phyloP scores from a whole-genome alignment of 1,140 invertebrate species.

The Littorina saxatilis region DNA sequence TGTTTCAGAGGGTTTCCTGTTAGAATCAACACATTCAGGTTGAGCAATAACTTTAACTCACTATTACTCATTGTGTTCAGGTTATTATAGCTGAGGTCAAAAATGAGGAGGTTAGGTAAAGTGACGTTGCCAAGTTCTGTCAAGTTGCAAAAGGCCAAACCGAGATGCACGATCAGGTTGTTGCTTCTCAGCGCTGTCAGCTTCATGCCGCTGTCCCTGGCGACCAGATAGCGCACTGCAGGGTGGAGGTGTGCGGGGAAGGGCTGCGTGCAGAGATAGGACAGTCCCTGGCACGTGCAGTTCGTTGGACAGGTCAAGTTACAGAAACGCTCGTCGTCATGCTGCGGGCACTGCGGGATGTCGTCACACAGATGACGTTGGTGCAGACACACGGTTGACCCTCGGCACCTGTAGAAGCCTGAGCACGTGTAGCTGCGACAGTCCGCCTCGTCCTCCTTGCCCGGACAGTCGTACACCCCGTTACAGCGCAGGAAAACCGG shows the following conservation, averaged over 20 bases:
- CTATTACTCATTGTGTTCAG: not conserved
- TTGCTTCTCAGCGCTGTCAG: not conserved
- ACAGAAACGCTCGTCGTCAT: constrained; percentile 33
- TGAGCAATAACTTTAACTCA: not conserved
- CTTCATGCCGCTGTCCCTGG: no score
- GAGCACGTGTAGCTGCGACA: no score
- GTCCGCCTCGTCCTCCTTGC: no score
- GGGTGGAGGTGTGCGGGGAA: no score
- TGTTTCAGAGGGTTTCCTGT: not conserved
- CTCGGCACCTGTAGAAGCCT: no score
- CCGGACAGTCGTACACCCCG: no score
- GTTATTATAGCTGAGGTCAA: not conserved
- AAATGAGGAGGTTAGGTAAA: not conserved
- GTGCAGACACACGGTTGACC: no score
- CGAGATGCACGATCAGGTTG: constrained; percentile 7
- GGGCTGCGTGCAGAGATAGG: not conserved
- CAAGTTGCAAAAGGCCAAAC: not conserved
- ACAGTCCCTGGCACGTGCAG: no score
- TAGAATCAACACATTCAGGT: not conserved
- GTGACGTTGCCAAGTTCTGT: not conserved
- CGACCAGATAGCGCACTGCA: no score
- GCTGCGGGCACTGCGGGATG: no score
- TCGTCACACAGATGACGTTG: no score
- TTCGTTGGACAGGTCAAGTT: constrained; percentile 24
- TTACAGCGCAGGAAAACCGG: constrained; percentile 22